Conservation (phyloP, 2,888 invertebrate genomes). For the Corythucha ciliata region DNA sequence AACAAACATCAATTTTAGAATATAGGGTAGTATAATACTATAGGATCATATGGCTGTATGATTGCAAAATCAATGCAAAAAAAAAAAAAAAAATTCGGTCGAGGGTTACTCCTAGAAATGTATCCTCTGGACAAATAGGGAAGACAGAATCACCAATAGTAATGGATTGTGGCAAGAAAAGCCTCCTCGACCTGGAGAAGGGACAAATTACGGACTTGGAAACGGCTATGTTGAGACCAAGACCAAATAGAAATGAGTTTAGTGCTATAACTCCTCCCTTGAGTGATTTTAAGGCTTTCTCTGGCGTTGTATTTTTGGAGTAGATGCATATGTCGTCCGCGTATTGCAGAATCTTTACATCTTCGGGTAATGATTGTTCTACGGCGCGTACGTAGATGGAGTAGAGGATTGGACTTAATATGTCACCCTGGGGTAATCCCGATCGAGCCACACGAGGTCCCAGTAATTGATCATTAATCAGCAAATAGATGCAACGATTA, state of each 20-base stretch:
- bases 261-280: neutral
- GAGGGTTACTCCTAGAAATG: too few relatives aligned
- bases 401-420: constrained; percentile 18
- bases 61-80: too few relatives aligned
- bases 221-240: constrained; percentile 3
- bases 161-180: too few relatives aligned
- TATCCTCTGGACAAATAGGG: too few relatives aligned
- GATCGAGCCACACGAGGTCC: constrained; percentile 4
- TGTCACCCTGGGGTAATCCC: constrained; percentile 15
- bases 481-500: constrained; percentile 3
- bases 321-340: constrained; percentile 21
- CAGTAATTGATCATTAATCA: neutral
- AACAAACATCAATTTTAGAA: too few relatives aligned
- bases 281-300: neutral
- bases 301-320: constrained; percentile 15
- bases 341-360: constrained; percentile 16
- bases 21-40: too few relatives aligned
- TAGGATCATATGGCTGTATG: too few relatives aligned
- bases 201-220: constrained; percentile 4
- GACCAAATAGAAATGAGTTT: neutral
- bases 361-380: neutral
- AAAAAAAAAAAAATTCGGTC: too few relatives aligned
- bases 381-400: constrained; percentile 1
- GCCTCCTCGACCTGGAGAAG: constrained; percentile 12
- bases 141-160: too few relatives aligned